Conservation (phyloP, 2,797 vertebrate species). For the Cossypha niveicapilla region DNA sequence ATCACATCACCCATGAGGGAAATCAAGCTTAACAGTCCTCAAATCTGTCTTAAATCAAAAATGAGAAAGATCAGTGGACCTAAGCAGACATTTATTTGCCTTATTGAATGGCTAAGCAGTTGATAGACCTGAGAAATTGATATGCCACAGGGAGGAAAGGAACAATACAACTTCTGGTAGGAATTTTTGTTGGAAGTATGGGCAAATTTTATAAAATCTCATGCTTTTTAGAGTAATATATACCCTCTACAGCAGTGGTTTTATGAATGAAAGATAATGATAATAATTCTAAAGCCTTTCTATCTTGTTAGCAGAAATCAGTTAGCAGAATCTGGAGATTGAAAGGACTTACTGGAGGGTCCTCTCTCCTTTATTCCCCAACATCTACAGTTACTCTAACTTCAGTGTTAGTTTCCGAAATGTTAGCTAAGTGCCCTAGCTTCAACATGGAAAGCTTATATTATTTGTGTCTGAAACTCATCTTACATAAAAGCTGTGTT, state of each 20-base stretch:
- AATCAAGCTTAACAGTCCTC: slow-evolving; percentile 9
- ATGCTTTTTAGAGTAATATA: background rate
- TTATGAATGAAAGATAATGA: background rate
- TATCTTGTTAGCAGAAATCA: background rate
- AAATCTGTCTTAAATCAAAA: background rate
- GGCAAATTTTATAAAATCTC: background rate
- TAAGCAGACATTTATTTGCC: slow-evolving; percentile 17
- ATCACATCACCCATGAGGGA: slow-evolving; percentile 1
- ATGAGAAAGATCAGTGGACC: background rate
- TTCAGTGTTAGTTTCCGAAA: background rate
- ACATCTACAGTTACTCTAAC: background rate
- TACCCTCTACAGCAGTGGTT: background rate
- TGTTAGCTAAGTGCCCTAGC: background rate
- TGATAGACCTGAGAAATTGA: slow-evolving; percentile 33
- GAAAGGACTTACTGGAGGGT: background rate
- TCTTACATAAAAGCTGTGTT: background rate
- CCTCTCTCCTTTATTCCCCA: background rate
- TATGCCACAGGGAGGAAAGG: background rate
- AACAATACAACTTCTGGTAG: background rate
- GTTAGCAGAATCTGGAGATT: background rate
- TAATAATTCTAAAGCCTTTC: background rate
- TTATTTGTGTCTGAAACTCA: background rate
- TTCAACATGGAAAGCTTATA: background rate
- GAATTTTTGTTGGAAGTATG: background rate
- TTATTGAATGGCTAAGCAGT: background rate